Evolutionary conservation across 2,888 invertebrate species (phyloP).

Genomic region (Corythucha ciliata): DNA sequence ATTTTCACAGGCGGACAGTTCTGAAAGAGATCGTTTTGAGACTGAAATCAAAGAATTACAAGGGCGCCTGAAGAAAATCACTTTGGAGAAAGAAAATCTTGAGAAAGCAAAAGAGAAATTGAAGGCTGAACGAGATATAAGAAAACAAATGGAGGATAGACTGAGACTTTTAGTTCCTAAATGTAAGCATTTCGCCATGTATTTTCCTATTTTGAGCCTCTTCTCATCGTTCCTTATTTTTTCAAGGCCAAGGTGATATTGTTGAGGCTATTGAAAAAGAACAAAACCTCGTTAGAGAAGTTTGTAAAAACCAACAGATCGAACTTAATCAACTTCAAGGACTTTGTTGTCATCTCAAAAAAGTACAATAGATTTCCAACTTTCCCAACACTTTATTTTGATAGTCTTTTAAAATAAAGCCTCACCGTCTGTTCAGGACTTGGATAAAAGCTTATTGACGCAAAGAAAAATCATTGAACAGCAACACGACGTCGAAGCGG

Average conservation of each 20-base stretch:
- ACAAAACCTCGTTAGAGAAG: constrained; percentile 20
- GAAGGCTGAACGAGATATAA: constrained; percentile 21
- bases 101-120: constrained; percentile 52
- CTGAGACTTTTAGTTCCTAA: constrained; percentile 16
- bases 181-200: not conserved
- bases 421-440: constrained; percentile 45
- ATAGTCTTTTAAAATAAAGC: not conserved
- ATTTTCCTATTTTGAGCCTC: not conserved
- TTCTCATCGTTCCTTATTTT: not conserved
- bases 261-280: constrained; percentile 25
- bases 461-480: constrained; percentile 62
- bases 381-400: too few species aligned
- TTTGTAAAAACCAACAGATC: constrained; percentile 51
- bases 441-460: constrained; percentile 56
- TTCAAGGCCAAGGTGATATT: constrained; percentile 24
- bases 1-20: constrained; percentile 32
- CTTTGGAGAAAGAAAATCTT: constrained; percentile 63
- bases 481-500: constrained; percentile 66
- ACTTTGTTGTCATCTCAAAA: constrained; percentile 59
- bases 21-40: too few species aligned
- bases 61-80: constrained; percentile 61
- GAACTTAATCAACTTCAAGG: constrained; percentile 64
- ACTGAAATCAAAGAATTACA: constrained; percentile 45
- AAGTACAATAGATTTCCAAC: constrained; percentile 53
- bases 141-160: constrained; percentile 21